phyloP scores from a whole-genome alignment of 2,113 vertebrate species.

The Hydrochoerus hydrochaeris region DNA sequence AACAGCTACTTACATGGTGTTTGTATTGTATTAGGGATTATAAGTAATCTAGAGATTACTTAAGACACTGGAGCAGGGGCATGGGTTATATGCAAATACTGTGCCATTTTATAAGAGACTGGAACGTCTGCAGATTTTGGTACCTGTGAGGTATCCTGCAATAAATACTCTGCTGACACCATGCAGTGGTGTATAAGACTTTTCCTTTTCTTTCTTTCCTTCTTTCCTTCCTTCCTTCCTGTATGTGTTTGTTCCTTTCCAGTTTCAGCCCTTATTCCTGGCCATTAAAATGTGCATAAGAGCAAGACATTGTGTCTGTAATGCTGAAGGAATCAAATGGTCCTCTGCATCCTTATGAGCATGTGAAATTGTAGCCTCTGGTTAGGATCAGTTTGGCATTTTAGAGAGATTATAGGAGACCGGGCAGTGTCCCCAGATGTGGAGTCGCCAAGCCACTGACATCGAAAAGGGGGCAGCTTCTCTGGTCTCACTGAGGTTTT shows the following conservation, averaged over 20 bases:
- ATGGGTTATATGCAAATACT: not conserved
- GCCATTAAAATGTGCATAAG: not conserved
- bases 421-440: not conserved
- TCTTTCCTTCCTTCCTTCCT: too few species aligned
- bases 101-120: not conserved
- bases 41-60: not conserved
- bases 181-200: not conserved
- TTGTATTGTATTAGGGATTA: not conserved
- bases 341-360: not conserved
- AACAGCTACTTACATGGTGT: not conserved
- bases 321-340: not conserved
- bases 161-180: not conserved
- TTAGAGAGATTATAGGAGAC: not conserved
- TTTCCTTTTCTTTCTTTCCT: not conserved
- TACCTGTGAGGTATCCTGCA: not conserved
- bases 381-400: not conserved
- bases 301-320: not conserved
- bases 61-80: not conserved
- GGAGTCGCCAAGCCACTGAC: not conserved
- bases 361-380: not conserved
- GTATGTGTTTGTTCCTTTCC: not conserved
- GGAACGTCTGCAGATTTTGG: not conserved
- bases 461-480: not conserved
- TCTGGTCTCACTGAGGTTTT: not conserved
- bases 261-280: not conserved